phyloP scores from a whole-genome alignment of 2,888 invertebrate genomes.

The Aspidiotus destructor region DNA sequence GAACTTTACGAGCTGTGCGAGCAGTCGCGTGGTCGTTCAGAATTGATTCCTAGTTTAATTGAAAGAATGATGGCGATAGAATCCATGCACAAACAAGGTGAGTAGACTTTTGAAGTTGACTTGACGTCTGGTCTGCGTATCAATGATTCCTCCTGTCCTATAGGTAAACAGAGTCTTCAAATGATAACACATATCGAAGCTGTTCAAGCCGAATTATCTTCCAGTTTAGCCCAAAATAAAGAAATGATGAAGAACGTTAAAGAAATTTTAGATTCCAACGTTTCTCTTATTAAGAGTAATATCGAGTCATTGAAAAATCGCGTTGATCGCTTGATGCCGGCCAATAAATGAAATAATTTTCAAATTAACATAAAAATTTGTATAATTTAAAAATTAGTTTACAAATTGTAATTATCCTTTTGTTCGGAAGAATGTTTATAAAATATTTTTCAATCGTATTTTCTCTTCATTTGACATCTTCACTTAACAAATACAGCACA shows the following conservation, averaged over 20 bases:
- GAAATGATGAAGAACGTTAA: slow-evolving; percentile 66
- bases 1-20: slow-evolving; percentile 81
- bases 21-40: slow-evolving; percentile 70
- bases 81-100: slow-evolving; percentile 82
- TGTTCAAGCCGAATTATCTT: slow-evolving; percentile 60
- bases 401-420: no score
- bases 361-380: neutral
- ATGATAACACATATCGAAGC: slow-evolving; percentile 71
- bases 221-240: slow-evolving; percentile 67
- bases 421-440: neutral
- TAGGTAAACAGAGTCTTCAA: slow-evolving; percentile 79
- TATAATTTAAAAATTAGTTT: slow-evolving; percentile 1
- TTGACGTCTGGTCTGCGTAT: neutral
- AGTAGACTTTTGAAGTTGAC: slow-evolving; percentile 33
- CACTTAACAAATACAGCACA: slow-evolving; percentile 51
- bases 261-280: slow-evolving; percentile 67
- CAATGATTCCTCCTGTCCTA: slow-evolving; percentile 38
- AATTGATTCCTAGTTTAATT: slow-evolving; percentile 67
- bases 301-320: slow-evolving; percentile 64
- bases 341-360: neutral
- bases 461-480: slow-evolving; percentile 4
- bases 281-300: slow-evolving; percentile 66
- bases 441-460: slow-evolving; percentile 4
- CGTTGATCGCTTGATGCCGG: slow-evolving; percentile 47
- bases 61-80: slow-evolving; percentile 79